Evolutionary conservation across 2,113 vertebrate species (phyloP).

Genomic region (Crotalus tigris): DNA sequence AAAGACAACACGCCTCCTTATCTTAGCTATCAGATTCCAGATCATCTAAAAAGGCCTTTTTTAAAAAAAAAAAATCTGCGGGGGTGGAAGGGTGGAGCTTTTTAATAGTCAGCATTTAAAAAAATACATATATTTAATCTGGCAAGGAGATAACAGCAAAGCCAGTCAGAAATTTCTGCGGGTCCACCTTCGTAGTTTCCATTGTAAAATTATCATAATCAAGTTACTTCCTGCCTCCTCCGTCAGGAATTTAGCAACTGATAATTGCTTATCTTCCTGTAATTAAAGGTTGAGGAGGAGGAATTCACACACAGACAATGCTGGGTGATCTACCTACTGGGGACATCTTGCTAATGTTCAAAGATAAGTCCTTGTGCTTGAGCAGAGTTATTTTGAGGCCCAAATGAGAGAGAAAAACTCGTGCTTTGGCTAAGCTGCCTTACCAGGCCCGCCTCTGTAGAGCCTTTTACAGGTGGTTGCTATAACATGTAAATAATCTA

Average conservation of each 20-base stretch:
- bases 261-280: not conserved
- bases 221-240: not conserved
- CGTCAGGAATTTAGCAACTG: not conserved
- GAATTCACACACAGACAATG: not conserved
- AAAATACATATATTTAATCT: not conserved
- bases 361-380: not conserved
- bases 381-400: not conserved
- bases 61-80: not conserved
- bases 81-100: not conserved
- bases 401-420: not conserved
- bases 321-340: not conserved
- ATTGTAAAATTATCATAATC: not conserved
- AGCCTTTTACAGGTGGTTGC: too few species aligned
- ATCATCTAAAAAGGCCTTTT: not conserved
- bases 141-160: not conserved
- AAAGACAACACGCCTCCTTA: not conserved
- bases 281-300: not conserved
- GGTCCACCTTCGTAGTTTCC: not conserved
- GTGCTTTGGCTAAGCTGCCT: too few species aligned
- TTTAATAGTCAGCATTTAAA: not conserved
- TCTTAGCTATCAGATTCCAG: not conserved
- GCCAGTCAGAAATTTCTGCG: not conserved
- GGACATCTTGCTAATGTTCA: not conserved
- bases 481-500: too few species aligned
- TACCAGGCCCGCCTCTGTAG: too few species aligned